Conservation (phyloP, 2,888 invertebrate genomes). For the Dorcus hopei region DNA sequence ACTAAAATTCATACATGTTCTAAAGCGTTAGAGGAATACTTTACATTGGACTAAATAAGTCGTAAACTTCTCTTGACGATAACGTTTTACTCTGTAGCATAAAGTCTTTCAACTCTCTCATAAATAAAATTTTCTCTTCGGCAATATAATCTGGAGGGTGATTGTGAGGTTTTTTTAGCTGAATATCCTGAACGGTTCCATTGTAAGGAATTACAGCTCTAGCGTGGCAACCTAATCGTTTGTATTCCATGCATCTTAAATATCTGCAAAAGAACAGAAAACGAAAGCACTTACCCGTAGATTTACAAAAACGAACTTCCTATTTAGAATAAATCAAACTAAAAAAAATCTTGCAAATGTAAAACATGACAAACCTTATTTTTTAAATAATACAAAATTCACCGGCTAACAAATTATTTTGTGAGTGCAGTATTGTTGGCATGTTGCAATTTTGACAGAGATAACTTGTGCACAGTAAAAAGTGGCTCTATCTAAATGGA, state of each 20-base stretch:
- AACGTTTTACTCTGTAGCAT: constrained; percentile 37
- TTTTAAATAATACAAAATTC: too few relatives aligned
- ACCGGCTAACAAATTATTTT: too few relatives aligned
- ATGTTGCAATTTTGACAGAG: too few relatives aligned
- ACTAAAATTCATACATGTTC: not conserved
- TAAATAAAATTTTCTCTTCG: constrained; percentile 45
- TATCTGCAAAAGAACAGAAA: constrained; percentile 32
- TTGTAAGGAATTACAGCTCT: constrained; percentile 43
- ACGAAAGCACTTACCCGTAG: not conserved
- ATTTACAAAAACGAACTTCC: not conserved
- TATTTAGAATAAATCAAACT: too few relatives aligned
- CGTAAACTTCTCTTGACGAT: constrained; percentile 38
- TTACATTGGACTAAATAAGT: constrained; percentile 41
- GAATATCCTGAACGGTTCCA: constrained; percentile 44
- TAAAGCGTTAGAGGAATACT: constrained; percentile 2
- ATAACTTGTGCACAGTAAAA: not conserved
- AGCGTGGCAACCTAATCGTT: constrained; percentile 45
- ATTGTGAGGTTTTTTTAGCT: constrained; percentile 43
- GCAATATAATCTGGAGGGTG: constrained; percentile 45
- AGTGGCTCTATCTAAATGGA: too few relatives aligned
- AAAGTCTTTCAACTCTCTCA: constrained; percentile 43
- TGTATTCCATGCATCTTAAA: constrained; percentile 45
- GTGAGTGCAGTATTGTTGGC: too few relatives aligned
- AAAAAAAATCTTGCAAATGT: too few relatives aligned
- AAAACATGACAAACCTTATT: too few relatives aligned